phyloP scores from a whole-genome alignment of 37 sponge, comb jelly and placozoan genomes.

The Bolinopsis microptera region DNA sequence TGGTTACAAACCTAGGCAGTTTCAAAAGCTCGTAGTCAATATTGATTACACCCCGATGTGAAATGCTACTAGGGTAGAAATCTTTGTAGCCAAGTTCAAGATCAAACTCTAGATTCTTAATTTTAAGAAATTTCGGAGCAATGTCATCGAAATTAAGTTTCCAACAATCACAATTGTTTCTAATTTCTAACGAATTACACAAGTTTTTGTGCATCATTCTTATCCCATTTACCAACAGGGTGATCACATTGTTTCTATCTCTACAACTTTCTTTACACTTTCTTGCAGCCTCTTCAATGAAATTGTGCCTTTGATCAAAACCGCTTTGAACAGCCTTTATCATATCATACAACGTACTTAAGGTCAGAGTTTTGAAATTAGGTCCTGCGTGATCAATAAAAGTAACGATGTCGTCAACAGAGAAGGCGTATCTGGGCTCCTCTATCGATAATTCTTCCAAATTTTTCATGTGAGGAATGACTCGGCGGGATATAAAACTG shows the following conservation, averaged over 20 bases:
- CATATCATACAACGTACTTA: background rate
- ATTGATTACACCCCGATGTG: background rate
- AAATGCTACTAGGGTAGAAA: background rate
- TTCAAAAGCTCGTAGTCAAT: background rate
- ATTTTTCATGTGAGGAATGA: background rate
- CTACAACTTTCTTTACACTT: constrained; percentile 14
- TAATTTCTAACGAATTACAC: background rate
- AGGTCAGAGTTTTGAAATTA: background rate
- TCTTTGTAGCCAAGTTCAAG: background rate
- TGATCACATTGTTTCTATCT: background rate
- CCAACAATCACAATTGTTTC: background rate
- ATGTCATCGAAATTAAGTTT: background rate
- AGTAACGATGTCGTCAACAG: background rate
- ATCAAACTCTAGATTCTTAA: background rate
- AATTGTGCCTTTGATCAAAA: background rate
- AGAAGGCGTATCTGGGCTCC: background rate
- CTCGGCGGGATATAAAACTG: background rate
- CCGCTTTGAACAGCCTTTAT: background rate
- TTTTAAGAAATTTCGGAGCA: background rate
- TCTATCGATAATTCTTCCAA: background rate
- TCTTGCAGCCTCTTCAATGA: background rate
- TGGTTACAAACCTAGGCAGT: background rate
- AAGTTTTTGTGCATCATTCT: background rate
- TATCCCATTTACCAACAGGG: background rate
- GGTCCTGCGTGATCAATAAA: background rate